Conservation (phyloP, 2,797 vertebrate species). For the Telmatherina bonti region DNA sequence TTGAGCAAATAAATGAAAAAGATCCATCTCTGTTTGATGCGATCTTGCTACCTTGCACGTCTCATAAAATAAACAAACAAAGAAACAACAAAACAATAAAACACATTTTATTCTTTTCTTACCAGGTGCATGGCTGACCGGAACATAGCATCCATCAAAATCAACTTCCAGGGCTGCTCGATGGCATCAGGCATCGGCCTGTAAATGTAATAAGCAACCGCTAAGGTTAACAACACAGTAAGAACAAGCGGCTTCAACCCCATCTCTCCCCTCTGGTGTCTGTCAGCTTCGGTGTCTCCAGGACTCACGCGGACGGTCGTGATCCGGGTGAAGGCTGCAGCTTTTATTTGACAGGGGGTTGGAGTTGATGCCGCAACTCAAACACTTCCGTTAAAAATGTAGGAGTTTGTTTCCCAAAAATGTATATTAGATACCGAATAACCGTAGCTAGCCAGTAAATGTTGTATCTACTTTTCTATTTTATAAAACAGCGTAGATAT, state of each 20-base stretch:
- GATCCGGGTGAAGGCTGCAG: background rate
- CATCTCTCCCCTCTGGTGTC: slow-evolving; percentile 68
- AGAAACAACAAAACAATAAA: background rate
- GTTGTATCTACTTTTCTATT: no score
- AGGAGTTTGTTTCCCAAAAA: background rate
- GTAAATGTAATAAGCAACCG: slow-evolving; percentile 89
- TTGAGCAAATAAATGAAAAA: background rate
- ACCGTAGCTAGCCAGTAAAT: background rate
- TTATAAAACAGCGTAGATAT: no score
- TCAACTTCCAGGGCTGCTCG: slow-evolving; percentile 90
- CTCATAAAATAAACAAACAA: background rate
- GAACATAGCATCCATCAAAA: slow-evolving; percentile 88
- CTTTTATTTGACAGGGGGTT: background rate
- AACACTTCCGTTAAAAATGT: background rate
- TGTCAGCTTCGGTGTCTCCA: background rate
- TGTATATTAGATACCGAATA: background rate
- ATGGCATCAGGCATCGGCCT: slow-evolving; percentile 86
- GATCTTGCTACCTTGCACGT: background rate
- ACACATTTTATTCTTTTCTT: slow-evolving; percentile 64
- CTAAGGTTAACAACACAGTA: slow-evolving; percentile 73
- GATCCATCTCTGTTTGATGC: background rate
- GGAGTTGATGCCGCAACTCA: background rate
- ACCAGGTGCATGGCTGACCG: slow-evolving; percentile 85
- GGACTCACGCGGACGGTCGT: background rate
- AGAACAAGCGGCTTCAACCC: slow-evolving; percentile 74